Evolutionary conservation across 2,888 invertebrate species (phyloP).

Genomic region (Lacanobia wlatinum): DNA sequence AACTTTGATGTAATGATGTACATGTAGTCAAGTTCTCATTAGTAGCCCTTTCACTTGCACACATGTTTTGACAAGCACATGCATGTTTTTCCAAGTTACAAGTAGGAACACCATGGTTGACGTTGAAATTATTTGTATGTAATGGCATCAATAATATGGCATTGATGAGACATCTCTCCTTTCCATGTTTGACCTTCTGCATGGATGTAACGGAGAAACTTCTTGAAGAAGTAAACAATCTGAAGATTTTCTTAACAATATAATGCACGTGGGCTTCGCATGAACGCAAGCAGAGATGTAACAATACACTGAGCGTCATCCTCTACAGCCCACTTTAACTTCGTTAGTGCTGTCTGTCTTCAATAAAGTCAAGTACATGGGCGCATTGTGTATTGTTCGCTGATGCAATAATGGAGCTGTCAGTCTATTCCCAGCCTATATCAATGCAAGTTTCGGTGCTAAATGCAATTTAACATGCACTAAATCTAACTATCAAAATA

Average conservation of each 20-base stretch:
- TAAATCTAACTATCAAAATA: slow-evolving; percentile 1
- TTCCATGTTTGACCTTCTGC: no score
- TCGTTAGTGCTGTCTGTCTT: slow-evolving; percentile 7
- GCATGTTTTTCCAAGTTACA: background rate
- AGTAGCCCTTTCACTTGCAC: background rate
- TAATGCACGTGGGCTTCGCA: background rate
- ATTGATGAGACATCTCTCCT: background rate
- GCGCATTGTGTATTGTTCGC: slow-evolving; percentile 9
- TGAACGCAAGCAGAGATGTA: slow-evolving; percentile 6
- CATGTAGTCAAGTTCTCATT: background rate
- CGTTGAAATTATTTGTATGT: background rate
- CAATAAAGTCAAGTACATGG: slow-evolving; percentile 10
- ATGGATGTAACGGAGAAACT: background rate
- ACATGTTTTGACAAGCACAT: background rate
- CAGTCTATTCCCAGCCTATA: slow-evolving; percentile 36
- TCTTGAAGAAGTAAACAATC: background rate
- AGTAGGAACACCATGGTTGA: background rate
- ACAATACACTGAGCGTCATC: slow-evolving; percentile 8
- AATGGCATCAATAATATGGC: background rate
- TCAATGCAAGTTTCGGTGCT: slow-evolving; percentile 29
- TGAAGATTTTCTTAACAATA: background rate
- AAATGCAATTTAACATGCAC: slow-evolving; percentile 42
- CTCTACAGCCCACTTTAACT: background rate
- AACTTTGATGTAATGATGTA: background rate
- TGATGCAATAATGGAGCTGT: slow-evolving; percentile 14